Conservation (phyloP, 1,140 invertebrate genomes). For the Delia radicum region DNA sequence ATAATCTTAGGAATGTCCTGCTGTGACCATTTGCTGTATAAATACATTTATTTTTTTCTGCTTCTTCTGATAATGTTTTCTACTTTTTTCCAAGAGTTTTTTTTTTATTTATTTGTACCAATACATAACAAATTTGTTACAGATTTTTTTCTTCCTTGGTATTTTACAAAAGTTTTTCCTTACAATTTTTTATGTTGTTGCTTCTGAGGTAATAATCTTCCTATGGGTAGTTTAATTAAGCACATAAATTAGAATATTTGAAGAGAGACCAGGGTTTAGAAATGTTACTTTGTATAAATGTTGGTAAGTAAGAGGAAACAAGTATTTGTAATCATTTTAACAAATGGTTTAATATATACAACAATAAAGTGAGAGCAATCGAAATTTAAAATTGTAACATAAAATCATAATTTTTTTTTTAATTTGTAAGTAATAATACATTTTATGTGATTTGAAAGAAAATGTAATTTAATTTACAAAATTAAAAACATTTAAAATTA, state of each 20-base stretch:
- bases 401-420: background rate
- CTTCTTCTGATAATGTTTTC: background rate
- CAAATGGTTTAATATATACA: background rate
- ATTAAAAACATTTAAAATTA: too few relatives aligned
- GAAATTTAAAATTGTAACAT: background rate
- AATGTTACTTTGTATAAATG: background rate
- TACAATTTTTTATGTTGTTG: background rate
- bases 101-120: background rate
- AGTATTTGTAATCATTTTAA: background rate
- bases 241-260: slow-evolving; percentile 20
- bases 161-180: background rate
- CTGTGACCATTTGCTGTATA: slow-evolving; percentile 20
- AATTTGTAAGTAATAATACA: background rate
- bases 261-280: background rate
- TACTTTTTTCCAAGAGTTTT: background rate
- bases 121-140: slow-evolving; percentile 15
- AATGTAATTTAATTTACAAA: too few relatives aligned
- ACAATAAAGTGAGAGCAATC: background rate
- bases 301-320: background rate
- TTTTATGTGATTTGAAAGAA: too few relatives aligned
- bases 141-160: background rate
- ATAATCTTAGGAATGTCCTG: slow-evolving; percentile 6
- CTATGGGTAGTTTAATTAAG: slow-evolving; percentile 21
- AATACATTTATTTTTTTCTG: background rate
- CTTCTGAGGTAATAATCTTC: slow-evolving; percentile 16